Evolutionary conservation across 2,888 invertebrate species (phyloP).

Genomic region (Campopleginae sp.): DNA sequence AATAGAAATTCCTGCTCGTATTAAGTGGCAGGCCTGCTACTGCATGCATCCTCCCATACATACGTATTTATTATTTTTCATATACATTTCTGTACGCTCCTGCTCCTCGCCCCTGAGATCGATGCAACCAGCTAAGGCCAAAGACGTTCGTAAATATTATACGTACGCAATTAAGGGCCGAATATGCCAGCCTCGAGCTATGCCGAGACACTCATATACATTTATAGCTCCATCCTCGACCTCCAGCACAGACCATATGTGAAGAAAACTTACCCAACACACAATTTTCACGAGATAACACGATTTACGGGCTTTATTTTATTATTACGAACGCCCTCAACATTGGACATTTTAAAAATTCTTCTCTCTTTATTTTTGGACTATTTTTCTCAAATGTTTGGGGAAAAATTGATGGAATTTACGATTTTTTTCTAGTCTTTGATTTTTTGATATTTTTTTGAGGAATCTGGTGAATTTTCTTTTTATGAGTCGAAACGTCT

Average conservation of each 20-base stretch:
- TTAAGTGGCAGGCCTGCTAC: slow-evolving; percentile 41
- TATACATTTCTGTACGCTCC: not conserved
- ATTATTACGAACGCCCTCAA: not conserved
- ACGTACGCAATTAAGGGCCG: slow-evolving; percentile 41
- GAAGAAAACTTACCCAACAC: slow-evolving; percentile 39
- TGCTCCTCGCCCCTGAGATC: not conserved
- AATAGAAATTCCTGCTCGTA: slow-evolving; percentile 66
- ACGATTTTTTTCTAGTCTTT: no score
- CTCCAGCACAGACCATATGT: slow-evolving; percentile 41
- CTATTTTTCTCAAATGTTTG: no score
- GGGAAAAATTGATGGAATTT: no score
- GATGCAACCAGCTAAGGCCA: slow-evolving; percentile 10
- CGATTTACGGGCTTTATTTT: slow-evolving; percentile 15
- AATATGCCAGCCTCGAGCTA: slow-evolving; percentile 49
- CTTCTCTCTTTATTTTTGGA: not conserved
- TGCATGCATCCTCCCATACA: slow-evolving; percentile 47
- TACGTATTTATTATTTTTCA: slow-evolving; percentile 1
- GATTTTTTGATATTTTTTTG: no score
- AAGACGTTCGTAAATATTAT: slow-evolving; percentile 47
- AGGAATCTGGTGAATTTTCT: no score
- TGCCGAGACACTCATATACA: slow-evolving; percentile 10
- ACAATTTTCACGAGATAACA: slow-evolving; percentile 25
- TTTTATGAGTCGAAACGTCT: no score
- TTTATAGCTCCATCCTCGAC: slow-evolving; percentile 40
- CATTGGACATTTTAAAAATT: not conserved